phyloP scores from a whole-genome alignment of 2,113 vertebrate species.

The Malurus alboscapulatus region DNA sequence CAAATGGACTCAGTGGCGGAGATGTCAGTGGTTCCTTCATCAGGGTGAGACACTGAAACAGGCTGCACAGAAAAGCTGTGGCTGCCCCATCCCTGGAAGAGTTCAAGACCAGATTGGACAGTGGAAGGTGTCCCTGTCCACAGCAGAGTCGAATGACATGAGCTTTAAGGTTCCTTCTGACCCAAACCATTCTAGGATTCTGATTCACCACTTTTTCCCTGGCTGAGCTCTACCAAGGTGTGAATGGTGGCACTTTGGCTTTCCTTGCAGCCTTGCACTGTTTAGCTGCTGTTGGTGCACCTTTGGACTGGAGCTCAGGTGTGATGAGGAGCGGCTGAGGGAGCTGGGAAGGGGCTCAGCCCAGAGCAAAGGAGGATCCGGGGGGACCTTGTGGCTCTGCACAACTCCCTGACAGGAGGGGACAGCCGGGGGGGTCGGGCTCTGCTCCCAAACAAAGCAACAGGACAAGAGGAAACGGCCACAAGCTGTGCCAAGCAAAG shows the following conservation, averaged over 20 bases:
- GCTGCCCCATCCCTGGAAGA: not conserved
- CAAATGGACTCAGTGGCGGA: conserved; percentile 53
- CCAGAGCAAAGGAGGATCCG: not conserved
- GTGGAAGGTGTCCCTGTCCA: too few species aligned
- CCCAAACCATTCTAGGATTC: not conserved
- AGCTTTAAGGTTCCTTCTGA: not conserved
- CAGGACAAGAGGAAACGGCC: not conserved
- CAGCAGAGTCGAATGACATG: fast-evolving
- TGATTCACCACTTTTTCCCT: conserved; percentile 63
- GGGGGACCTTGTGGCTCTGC: fast-evolving
- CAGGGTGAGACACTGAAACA: fast-evolving
- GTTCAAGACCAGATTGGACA: not conserved
- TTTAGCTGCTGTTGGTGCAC: not conserved
- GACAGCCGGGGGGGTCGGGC: fast-evolving
- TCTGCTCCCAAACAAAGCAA: not conserved
- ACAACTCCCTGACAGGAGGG: not conserved
- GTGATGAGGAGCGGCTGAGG: not conserved
- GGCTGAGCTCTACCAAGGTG: conserved; percentile 63
- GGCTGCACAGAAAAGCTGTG: not conserved
- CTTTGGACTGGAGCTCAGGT: not conserved
- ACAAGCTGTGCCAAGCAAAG: not conserved
- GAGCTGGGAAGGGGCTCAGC: not conserved
- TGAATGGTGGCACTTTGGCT: not conserved
- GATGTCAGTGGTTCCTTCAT: not conserved
- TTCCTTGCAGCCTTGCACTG: not conserved